Base-by-base conservation (phyloP, 2,113 vertebrate genomes). In the Panurus biarmicus region DNA sequence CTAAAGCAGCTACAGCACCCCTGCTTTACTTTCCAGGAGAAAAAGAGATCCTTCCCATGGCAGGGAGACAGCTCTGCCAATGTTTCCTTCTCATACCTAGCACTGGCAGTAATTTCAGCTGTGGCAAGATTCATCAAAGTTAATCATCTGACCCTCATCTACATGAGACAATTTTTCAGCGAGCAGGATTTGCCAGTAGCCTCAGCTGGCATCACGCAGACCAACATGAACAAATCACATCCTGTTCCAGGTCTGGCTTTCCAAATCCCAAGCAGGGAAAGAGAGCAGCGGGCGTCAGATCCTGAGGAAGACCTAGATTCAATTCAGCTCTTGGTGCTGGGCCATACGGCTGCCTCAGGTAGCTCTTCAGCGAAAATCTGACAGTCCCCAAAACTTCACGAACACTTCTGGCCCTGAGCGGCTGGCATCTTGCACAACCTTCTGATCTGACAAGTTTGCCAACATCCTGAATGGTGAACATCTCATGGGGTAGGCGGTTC, bases 381-480 rank as follows among this genome's bases (percentile, higher is more conserved):
- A 94, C 93, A 95, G 94, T 35, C 90, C 92, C 95, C 83, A 84
- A 93, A 94, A 86, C 87, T 95, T 94, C 90, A 91, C 18, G 72
- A 94, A 94, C 90, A 83, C 94, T 95, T 94, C 94, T 95, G 94
- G 94, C 91, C 96, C 85, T 4, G 82, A 93, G 90, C 53, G 72
- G 93, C 85, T 95, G 94, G 92, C 75, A 91, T 95, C 93, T 95
- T 96, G 93, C 87, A 84, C 86, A 96, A 85, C 93, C 94, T 97
- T 96, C 96, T 96, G 94, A 96, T 94, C 94, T 96, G 91, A 96
- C 91, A 96, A 93, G 93, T 96, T 96, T 95, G 93, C 96, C 94
- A 95, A 95, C 94, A 96, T 94, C 87, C 85, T 91, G 88, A 90
- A 87, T 93, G 95, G 95, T 94, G 95, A 96, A 95, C 90, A 95